Base-by-base conservation (phyloP, 2,888 invertebrate genomes). In the Drosophila affinis region DNA sequence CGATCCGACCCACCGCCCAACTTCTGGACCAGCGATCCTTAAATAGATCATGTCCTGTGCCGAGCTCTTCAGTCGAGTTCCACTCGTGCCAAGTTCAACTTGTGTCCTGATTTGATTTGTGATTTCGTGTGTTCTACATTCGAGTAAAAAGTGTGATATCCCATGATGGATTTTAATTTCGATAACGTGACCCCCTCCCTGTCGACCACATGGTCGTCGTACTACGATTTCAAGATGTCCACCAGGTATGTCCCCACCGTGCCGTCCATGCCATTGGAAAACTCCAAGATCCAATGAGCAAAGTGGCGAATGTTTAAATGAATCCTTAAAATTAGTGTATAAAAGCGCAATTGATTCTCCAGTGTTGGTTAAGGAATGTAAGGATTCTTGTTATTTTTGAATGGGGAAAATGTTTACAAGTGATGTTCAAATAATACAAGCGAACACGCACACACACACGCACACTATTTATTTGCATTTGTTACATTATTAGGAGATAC, bases 61-160 rank as follows among this genome's bases (percentile, higher is more conserved):
- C 6, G 32, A 46, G 34, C 51, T 62, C 65, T 65, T 83, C 83
- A 88, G 87, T 83, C 67, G 88, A 88, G 87, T 88, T 78, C 48
- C 70, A 83, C 87, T 88, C 88, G 85, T 71, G 74, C 62, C 88
- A 83, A 88, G 83, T 88, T 39, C 69, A 83, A 86, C 83, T 83
- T 87, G 83, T 80, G 78, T 55, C 48, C 48, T 60, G 48, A 49
- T 55, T 51, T 60, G 48, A 49, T 24, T 24, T 76, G 81, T 82
- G 73, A 76, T 76, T 62, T 29, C 54, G 49, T 58, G 59, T 74
- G 58, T 60, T 39, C 34, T 34, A 55, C 47, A 59, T 60, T 60
- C 32, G 56, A 58, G 34, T n/a, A 45, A 44, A 47, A 21, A 51
- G 68, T 74, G 60, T 75, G 62, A 60, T 57, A 55, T 39, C 39